Base-by-base conservation (phyloP, 2,113 vertebrate species). In the Balaeniceps rex region DNA sequence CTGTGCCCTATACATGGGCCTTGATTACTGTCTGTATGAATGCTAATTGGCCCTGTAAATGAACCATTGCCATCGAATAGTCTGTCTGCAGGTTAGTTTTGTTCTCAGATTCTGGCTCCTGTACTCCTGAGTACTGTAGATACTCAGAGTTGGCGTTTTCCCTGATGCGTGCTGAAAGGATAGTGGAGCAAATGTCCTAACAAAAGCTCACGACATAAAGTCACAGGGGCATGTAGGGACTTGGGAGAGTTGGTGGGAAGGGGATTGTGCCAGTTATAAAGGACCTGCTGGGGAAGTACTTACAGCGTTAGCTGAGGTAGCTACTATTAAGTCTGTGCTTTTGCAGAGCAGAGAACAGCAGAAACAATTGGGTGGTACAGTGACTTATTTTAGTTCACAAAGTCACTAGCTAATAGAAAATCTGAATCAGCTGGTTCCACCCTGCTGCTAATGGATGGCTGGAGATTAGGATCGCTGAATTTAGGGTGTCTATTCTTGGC, bases 401-500 rank as follows among this genome's bases (percentile, higher is more conserved):
- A 96, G 93, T 97, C 49, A 5, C 82, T 74, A 51, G 90, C 96
- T 94, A 91, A 97, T 96, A 97, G 95, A 95, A 97, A 95, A 91
- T 87, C 66, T 97, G 95, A 96, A 94, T 97, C 96, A 97, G 82
- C 82, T 91, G 84, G 92, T 88, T 79, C 95, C 94, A 94, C 96
- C 96, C 96, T 97, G 76, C 72, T 96, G 95, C 79, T 94, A 91
- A 91, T 97, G 87, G 91, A 97, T 94, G 94, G 83, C 91, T 96
- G 87, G 88, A 97, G 95, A 97, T 97, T 95, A 97, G 75, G 74
- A 97, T 97, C 64, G 3, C 83, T 96, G 90, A 78, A 94, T 95
- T 95, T 87, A 97, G 94, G 95, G 95, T 97, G 97, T 96, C 96
- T 95, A 1, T 96, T 95, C 94, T 93, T 97, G 97, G 97, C 97